Conservation (phyloP, 2,797 vertebrate genomes). For the Arrhamphus sclerolepis region DNA sequence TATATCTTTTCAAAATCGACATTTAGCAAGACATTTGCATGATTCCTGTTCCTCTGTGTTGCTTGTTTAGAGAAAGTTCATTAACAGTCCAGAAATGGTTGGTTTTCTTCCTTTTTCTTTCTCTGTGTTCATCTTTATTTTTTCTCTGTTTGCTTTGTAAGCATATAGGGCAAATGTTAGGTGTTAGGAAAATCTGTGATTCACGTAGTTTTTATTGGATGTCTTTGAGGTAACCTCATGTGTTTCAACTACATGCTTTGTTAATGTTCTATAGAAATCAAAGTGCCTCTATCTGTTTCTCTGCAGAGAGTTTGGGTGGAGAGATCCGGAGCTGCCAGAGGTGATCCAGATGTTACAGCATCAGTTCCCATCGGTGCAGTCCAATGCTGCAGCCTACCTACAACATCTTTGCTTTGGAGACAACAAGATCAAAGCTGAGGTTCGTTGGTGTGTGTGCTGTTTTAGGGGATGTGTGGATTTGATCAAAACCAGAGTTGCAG, state of each 20-base stretch:
- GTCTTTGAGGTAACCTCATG: slow-evolving; percentile 34
- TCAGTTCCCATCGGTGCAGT: slow-evolving; percentile 98
- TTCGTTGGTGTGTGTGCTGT: slow-evolving; percentile 34
- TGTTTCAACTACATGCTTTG: slow-evolving; percentile 30
- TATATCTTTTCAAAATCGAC: slow-evolving; percentile 46
- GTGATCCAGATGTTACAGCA: slow-evolving; percentile 99
- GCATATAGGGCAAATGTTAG: background rate
- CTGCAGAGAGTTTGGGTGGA: slow-evolving; percentile 98
- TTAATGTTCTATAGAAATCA: slow-evolving; percentile 39
- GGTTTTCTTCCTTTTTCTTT: slow-evolving; percentile 23
- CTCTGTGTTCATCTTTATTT: slow-evolving; percentile 8
- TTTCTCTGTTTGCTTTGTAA: background rate
- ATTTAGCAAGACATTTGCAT: slow-evolving; percentile 27
- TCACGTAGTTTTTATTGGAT: slow-evolving; percentile 14
- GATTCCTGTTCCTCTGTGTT: slow-evolving; percentile 14
- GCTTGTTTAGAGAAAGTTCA: slow-evolving; percentile 10
- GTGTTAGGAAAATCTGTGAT: slow-evolving; percentile 16
- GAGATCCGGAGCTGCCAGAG: slow-evolving; percentile 98
- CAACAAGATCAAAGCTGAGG: slow-evolving; percentile 99
- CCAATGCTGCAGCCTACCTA: slow-evolving; percentile 96
- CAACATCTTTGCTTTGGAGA: slow-evolving; percentile 99
- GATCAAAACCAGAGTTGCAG: slow-evolving; percentile 14
- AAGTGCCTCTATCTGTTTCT: slow-evolving; percentile 46
- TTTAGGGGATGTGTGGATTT: slow-evolving; percentile 11
- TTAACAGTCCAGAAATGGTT: slow-evolving; percentile 9